Evolutionary conservation across 2,888 invertebrate genomes (phyloP), one percentile per base, ranked within the genome.

Genomic region (Gasteruption jaculator): DNA sequence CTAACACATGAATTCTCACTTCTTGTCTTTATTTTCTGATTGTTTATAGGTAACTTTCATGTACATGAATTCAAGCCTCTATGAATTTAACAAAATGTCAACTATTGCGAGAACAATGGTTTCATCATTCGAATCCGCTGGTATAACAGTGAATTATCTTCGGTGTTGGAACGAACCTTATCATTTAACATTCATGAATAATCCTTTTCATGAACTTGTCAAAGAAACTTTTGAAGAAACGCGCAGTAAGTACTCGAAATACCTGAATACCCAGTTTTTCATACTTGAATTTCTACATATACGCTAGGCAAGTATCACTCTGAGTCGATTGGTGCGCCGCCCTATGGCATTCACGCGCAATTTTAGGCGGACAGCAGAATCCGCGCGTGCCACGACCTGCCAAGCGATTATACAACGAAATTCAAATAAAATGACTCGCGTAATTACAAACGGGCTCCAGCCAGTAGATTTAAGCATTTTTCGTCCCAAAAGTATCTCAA

Each of bases 181-280:
- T 71, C 86, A 90, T 25, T 86, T 89, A 59, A 86, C 86, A 49
- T 86, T 88, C 70, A 81, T 81, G 60, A 79, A 81, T 34, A 93
- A 93, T 75, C 93, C 93, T 0, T 94, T 94, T 68, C 76, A 84
- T 58, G 78, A 82, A 41, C 81, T 92, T 50, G 86, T 94, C 24
- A 79, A 83, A 41, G 84, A 86, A 52, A 92, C 92, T 1, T 86
- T 85, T 64, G 78, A 77, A 47, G 86, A 89, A 57, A 87, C 91
- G n/a, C 78, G 94, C 76, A 91, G 94, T 93, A 73, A 82, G 87
- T 76, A 50, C 24, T 27, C 18, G 8, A 14, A 12, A 31, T 33
- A 25, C 10, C 36, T 26, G 29, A 34, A 38, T 18, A 21, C 38
- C 22, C 10, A n/a, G 20, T n/a, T n/a, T n/a, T n/a, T n/a, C 26